phyloP scores from a whole-genome alignment of 35 echinoderm and acorn worm species.

The Heliocidaris erythrogramma region DNA sequence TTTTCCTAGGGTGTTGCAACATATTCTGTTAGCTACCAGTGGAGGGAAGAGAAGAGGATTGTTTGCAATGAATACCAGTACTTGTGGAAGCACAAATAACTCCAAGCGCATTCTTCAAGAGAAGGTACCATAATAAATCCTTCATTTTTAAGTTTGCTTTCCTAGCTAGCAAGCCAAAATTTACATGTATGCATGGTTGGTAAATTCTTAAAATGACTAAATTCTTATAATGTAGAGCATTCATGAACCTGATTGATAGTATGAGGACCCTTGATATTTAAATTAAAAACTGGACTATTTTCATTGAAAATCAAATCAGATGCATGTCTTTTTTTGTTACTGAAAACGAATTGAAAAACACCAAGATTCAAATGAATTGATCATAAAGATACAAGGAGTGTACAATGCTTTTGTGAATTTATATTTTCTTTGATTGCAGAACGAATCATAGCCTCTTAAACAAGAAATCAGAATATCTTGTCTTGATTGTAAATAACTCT shows the following conservation, averaged over 20 bases:
- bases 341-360: not conserved
- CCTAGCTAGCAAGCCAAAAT: too few relatives aligned
- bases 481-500: too few relatives aligned
- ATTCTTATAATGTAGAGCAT: too few relatives aligned
- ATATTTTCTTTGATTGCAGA: too few relatives aligned
- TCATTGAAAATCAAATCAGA: too few relatives aligned
- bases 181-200: too few relatives aligned
- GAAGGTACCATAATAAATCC: slow-evolving; percentile 23
- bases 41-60: slow-evolving; percentile 43
- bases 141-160: not conserved
- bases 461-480: too few relatives aligned
- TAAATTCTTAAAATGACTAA: too few relatives aligned
- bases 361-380: too few relatives aligned
- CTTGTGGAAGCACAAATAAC: not conserved
- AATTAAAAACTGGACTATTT: too few relatives aligned
- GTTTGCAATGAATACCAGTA: slow-evolving; percentile 40
- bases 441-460: not conserved
- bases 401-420: too few relatives aligned
- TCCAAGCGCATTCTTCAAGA: slow-evolving; percentile 27
- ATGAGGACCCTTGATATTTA: not conserved
- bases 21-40: slow-evolving; percentile 41
- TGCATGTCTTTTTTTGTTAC: not conserved
- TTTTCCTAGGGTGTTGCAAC: not conserved
- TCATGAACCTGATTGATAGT: not conserved
- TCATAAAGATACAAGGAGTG: too few relatives aligned